These are phyloP conservation scores for Spermophilus dauricus DNA, from an alignment of 2,113 vertebrate species.

Conservation along the genomic window DNA sequence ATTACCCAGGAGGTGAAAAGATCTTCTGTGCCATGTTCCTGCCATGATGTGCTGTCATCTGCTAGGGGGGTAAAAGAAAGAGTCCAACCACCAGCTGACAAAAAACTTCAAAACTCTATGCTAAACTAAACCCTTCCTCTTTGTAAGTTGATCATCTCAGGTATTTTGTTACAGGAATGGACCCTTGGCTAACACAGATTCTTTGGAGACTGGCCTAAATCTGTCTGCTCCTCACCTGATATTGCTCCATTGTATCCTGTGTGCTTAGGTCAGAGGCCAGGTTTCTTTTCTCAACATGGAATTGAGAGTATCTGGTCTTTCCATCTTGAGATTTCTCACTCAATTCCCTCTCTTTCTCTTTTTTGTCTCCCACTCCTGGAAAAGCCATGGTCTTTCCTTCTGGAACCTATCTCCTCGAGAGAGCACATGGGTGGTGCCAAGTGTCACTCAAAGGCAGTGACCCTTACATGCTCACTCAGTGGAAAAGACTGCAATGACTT, in stretches of 20 bases:
- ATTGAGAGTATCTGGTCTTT: not conserved
- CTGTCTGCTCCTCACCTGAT: not conserved
- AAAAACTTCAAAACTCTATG: not conserved
- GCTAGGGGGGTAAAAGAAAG: not conserved
- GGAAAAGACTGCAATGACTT: not conserved
- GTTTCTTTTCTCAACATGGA: not conserved
- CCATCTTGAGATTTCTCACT: not conserved
- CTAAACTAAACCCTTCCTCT: not conserved
- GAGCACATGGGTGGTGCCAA: not conserved
- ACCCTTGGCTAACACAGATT: not conserved
- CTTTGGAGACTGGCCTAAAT: not conserved
- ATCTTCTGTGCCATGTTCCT: not conserved
- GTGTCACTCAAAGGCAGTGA: not conserved
- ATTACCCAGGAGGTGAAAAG: not conserved
- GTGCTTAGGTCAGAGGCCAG: not conserved
- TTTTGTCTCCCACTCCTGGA: not conserved
- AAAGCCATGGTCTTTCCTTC: not conserved
- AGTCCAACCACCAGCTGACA: no score
- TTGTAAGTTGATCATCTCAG: not conserved
- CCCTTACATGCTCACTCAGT: rapidly evolving
- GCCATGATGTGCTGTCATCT: not conserved
- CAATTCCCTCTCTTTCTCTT: not conserved
- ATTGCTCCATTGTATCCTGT: rapidly evolving
- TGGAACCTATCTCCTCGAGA: not conserved
- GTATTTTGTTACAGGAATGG: not conserved